Conservation (phyloP, 2,888 invertebrate genomes). For the Tetranychus truncatus region DNA sequence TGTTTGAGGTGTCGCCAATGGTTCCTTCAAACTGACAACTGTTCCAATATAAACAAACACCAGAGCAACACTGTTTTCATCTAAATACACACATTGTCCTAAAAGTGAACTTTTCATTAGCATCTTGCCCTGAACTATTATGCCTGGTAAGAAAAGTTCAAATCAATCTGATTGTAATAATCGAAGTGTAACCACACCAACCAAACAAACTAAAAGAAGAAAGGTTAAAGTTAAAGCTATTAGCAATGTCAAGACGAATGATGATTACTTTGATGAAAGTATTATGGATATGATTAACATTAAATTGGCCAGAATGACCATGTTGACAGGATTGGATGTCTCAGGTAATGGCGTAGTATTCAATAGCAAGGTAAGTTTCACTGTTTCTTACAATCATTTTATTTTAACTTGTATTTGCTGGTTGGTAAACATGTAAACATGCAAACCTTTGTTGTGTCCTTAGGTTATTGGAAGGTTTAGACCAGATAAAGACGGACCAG, state of each 20-base stretch:
- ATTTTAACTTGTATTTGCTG: no score
- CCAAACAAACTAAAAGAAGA: neutral
- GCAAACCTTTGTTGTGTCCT: neutral
- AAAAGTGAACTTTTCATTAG: no score
- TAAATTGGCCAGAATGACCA: neutral
- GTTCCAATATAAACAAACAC: no score
- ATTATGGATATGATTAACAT: neutral
- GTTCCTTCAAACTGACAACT: no score
- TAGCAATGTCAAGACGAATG: neutral
- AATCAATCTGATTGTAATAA: no score
- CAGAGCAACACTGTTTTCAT: no score
- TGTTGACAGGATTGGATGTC: neutral
- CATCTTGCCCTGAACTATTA: no score
- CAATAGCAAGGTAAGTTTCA: constrained; percentile 2
- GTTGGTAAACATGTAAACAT: no score
- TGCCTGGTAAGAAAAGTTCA: no score
- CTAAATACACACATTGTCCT: no score
- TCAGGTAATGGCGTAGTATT: neutral
- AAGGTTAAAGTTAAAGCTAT: neutral
- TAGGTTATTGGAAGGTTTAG: constrained; percentile 4
- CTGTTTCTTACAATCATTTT: neutral
- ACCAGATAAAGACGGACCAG: neutral
- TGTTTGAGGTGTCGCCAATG: no score
- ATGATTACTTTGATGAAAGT: constrained; percentile 6
- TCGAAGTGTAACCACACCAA: neutral